phyloP scores from a whole-genome alignment of 2,797 vertebrate species.

The Pseudotriccus pelzelni region DNA sequence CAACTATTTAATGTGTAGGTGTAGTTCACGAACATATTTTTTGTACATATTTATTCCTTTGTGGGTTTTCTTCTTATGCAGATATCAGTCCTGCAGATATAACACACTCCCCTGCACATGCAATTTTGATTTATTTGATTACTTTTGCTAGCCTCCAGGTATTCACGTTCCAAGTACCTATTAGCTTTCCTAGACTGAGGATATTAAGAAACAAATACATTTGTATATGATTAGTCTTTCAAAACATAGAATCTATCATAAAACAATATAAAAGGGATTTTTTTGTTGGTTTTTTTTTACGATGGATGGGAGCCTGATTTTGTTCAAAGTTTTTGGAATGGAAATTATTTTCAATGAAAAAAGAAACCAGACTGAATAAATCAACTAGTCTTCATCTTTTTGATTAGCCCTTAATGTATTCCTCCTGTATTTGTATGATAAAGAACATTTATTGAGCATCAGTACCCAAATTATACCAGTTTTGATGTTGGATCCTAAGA shows the following conservation, averaged over 20 bases:
- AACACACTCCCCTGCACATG: neutral
- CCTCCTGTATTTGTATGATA: slow-evolving; percentile 58
- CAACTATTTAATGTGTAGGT: neutral
- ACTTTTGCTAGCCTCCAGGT: neutral
- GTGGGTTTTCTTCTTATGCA: neutral
- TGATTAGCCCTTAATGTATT: slow-evolving; percentile 35
- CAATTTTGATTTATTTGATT: neutral
- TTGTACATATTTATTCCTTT: neutral
- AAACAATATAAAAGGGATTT: neutral
- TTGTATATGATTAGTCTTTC: neutral
- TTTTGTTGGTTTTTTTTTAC: neutral
- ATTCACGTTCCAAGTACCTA: neutral
- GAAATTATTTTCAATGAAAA: neutral
- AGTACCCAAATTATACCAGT: slow-evolving; percentile 12
- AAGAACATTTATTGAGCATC: slow-evolving; percentile 56
- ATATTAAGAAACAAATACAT: neutral
- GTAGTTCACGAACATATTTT: neutral
- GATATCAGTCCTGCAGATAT: neutral
- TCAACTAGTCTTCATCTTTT: neutral
- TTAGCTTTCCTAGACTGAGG: neutral
- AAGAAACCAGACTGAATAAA: slow-evolving; percentile 1
- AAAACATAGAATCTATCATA: neutral
- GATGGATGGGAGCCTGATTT: neutral
- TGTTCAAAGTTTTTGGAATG: neutral
- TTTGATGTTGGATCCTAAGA: slow-evolving; percentile 34